Conservation (phyloP, 30 jellyfish, hydroid and myxozoan genomes). For the Rhopilema esculentum region DNA sequence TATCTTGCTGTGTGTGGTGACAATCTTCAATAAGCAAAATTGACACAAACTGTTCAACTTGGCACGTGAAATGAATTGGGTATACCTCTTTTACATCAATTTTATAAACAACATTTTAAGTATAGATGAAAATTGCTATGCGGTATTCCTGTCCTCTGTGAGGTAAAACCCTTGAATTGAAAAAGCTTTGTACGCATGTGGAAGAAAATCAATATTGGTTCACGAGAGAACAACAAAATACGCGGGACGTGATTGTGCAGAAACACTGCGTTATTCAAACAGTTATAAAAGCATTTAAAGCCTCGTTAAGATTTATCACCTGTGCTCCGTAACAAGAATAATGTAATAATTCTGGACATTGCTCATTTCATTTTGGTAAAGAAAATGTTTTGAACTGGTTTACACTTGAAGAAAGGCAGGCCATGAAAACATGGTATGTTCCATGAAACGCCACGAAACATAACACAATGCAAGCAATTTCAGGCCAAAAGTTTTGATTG, state of each 20-base stretch:
- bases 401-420: too few species aligned
- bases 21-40: neutral
- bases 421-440: too few species aligned
- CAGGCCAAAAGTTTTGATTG: too few species aligned
- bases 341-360: neutral
- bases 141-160: neutral
- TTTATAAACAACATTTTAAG: too few species aligned
- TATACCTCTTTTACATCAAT: too few species aligned
- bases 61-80: too few species aligned
- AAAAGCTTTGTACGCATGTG: constrained; percentile 9
- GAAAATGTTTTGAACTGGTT: too few species aligned
- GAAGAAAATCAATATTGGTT: constrained; percentile 24
- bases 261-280: neutral
- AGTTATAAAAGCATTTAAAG: neutral
- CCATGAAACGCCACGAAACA: too few species aligned
- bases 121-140: neutral
- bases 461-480: too few species aligned
- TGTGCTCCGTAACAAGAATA: neutral
- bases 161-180: neutral
- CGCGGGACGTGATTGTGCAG: constrained; percentile 18
- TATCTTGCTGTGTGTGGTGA: neutral
- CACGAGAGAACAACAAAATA: constrained; percentile 16
- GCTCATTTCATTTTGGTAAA: neutral
- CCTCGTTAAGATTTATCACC: neutral
- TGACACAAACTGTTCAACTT: neutral